A percentile compares a stretch with the other conserved stretches of the same genome.
These are phyloP conservation scores for Eremobia ochroleuca DNA, from an alignment of 2,888 invertebrate genomes.

Conservation along the genomic window DNA sequence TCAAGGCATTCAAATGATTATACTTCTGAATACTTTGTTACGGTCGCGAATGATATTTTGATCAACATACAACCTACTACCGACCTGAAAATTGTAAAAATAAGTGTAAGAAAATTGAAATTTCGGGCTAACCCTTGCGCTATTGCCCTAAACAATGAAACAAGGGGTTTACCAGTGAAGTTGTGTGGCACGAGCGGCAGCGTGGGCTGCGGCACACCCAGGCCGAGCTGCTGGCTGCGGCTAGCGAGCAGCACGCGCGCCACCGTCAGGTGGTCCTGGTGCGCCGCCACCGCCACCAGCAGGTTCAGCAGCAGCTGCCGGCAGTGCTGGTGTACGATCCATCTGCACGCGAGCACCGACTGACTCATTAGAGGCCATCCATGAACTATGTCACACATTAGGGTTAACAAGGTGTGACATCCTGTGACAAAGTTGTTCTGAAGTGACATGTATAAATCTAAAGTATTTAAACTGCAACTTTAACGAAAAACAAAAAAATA, in stretches of 20 bases:
- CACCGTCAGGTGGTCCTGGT: conserved; percentile 97
- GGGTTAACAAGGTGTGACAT: not conserved
- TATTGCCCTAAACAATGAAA: no score
- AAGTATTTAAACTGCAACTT: not conserved
- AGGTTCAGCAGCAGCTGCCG: conserved; percentile 97
- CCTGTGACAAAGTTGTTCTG: not conserved
- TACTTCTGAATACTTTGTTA: not conserved
- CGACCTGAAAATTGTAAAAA: not conserved
- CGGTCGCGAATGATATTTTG: not conserved
- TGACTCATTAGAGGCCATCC: not conserved
- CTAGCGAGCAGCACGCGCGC: conserved; percentile 96
- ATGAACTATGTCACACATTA: not conserved
- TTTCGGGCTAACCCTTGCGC: not conserved
- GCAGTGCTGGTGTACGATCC: conserved; percentile 98
- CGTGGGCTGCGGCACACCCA: conserved; percentile 94
- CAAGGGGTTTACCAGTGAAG: conserved; percentile 92
- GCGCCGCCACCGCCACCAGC: conserved; percentile 96
- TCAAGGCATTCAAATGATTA: not conserved
- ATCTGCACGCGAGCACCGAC: conserved; percentile 82
- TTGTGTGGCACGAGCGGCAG: conserved; percentile 94
- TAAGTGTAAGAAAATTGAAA: not conserved
- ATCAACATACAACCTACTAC: not conserved
- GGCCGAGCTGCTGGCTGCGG: conserved; percentile 94
- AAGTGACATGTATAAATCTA: not conserved
- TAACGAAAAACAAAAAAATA: no score